Conservation (phyloP, 1,140 invertebrate genomes). For the Eupristina koningsbergeri region DNA sequence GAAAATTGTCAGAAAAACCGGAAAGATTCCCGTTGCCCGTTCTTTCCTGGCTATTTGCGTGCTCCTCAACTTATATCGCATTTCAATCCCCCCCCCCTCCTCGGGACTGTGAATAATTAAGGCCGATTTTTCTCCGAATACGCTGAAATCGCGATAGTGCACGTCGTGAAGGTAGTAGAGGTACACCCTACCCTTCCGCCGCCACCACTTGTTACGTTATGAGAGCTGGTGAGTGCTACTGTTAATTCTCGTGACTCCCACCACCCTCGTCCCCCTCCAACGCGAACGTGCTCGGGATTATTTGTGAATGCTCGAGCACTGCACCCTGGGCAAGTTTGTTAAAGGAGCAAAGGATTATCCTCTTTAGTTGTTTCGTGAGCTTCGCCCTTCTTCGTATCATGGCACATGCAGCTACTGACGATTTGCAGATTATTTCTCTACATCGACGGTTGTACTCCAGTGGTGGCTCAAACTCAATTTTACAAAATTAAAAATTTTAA, state of each 20-base stretch:
- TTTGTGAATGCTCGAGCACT: not conserved
- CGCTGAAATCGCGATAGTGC: constrained; percentile 8
- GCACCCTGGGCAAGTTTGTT: not conserved
- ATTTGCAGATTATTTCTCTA: constrained; percentile 6
- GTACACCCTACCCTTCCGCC: too few species aligned
- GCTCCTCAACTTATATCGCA: too few species aligned
- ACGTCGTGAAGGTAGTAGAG: too few species aligned
- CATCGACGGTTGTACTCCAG: not conserved
- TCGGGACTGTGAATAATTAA: constrained; percentile 4
- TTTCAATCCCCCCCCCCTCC: not conserved
- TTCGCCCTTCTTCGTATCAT: too few species aligned
- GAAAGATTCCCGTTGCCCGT: too few species aligned
- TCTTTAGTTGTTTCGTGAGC: not conserved
- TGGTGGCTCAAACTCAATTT: too few species aligned
- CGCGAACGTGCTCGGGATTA: not conserved
- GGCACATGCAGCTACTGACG: not conserved
- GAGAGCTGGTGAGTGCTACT: not conserved
- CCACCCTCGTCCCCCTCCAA: not conserved
- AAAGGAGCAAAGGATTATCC: not conserved
- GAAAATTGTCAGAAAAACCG: too few species aligned
- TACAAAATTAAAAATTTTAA: too few species aligned
- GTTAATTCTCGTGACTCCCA: too few species aligned
- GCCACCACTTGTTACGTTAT: too few species aligned
- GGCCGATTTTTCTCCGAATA: not conserved
- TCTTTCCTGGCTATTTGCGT: too few species aligned